A percentile compares a stretch with the other conserved stretches of the same genome.
phyloP scores from a whole-genome alignment of 2,888 invertebrate species.

The Macrophya alboannulata region DNA sequence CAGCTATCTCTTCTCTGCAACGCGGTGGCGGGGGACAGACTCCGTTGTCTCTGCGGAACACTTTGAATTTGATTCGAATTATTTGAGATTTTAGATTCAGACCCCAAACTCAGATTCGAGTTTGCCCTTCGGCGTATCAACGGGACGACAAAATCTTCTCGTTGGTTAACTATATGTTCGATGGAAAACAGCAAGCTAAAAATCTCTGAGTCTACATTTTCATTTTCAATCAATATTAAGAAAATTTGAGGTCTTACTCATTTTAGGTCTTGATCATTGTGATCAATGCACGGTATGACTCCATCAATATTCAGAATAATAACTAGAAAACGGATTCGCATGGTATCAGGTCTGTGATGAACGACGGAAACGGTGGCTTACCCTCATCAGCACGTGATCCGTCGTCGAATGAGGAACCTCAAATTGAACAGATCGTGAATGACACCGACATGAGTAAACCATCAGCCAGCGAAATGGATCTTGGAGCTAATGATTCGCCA shows the following conservation, averaged over 20 bases:
- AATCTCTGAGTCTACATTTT: background rate
- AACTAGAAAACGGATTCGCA: no score
- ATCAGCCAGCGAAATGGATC: background rate
- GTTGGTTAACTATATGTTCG: background rate
- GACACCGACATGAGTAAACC: no score
- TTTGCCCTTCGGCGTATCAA: slow-evolving; percentile 20
- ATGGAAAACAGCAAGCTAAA: background rate
- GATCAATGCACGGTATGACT: slow-evolving; percentile 75
- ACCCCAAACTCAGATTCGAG: background rate
- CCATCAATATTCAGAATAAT: no score
- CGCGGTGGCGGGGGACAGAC: slow-evolving; percentile 59
- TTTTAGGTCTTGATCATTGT: no score
- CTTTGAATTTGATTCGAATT: slow-evolving; percentile 56
- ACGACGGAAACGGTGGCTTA: no score
- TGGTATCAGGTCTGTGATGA: no score
- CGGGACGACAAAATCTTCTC: background rate
- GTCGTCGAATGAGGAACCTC: no score
- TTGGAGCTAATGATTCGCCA: background rate
- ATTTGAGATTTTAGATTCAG: slow-evolving; percentile 56
- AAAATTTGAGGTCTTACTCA: no score
- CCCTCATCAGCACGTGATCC: no score
- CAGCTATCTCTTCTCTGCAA: slow-evolving; percentile 71
- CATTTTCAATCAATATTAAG: no score
- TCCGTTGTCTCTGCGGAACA: slow-evolving; percentile 49
- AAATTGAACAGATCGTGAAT: no score